Conservation (phyloP, 2,888 invertebrate species). For the Adelphocoris suturalis region DNA sequence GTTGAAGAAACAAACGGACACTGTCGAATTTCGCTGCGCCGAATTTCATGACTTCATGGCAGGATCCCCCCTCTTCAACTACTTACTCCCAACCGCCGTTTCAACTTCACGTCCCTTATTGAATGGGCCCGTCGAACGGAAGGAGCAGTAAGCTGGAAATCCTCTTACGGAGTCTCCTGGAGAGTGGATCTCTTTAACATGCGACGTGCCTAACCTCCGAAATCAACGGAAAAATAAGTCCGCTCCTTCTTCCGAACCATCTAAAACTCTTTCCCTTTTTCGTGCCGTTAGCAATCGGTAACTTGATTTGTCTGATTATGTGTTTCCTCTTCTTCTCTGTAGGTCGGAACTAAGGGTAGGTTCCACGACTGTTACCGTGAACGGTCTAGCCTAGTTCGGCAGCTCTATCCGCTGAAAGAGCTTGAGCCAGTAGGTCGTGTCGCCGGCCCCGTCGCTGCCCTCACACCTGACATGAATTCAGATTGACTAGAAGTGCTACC, state of each 20-base stretch:
- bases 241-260: neutral
- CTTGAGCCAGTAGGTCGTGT: too few species aligned
- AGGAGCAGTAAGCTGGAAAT: neutral
- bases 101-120: neutral
- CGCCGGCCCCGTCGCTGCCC: too few species aligned
- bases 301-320: neutral
- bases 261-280: neutral
- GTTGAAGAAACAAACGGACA: too few species aligned
- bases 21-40: neutral
- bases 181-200: constrained; percentile 39
- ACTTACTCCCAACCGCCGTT: neutral
- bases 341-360: too few species aligned
- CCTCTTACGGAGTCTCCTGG: neutral
- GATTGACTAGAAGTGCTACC: too few species aligned
- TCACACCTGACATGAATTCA: too few species aligned
- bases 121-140: neutral
- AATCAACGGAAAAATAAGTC: constrained; percentile 6
- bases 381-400: too few species aligned
- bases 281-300: neutral
- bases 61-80: neutral
- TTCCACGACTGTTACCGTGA: too few species aligned
- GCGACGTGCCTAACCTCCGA: constrained; percentile 28
- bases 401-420: too few species aligned
- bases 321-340: too few species aligned
- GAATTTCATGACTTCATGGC: neutral